Conservation (phyloP, 2,113 vertebrate species). For the Propithecus coquereli region DNA sequence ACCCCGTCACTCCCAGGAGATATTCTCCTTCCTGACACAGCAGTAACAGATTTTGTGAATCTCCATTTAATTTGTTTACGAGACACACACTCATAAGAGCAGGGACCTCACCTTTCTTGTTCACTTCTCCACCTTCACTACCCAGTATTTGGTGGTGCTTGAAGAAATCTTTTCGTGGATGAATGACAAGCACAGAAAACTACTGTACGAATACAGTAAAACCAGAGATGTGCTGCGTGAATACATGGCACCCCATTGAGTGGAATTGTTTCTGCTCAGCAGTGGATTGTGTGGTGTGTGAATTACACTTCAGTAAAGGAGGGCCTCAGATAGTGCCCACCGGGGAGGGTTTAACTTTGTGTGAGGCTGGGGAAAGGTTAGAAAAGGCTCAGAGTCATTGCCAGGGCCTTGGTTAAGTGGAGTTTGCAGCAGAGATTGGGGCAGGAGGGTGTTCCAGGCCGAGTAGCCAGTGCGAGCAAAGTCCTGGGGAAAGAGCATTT, state of each 20-base stretch:
- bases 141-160: neutral
- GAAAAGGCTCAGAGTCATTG: neutral
- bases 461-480: neutral
- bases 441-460: accelerated
- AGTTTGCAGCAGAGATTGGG: neutral
- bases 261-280: neutral
- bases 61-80: neutral
- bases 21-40: neutral
- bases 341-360: accelerated
- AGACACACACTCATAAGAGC: accelerated
- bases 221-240: neutral
- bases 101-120: neutral
- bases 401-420: neutral
- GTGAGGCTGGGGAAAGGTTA: no score
- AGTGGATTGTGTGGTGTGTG: neutral
- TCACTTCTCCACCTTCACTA: no score
- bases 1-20: neutral
- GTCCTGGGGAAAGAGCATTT: neutral
- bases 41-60: no score
- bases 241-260: no score
- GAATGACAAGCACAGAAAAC: neutral
- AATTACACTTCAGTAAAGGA: neutral
- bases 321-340: neutral
- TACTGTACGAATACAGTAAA: neutral
- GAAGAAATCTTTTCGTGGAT: neutral